Conservation (phyloP, 2,113 vertebrate species). For the Cercocebus atys region DNA sequence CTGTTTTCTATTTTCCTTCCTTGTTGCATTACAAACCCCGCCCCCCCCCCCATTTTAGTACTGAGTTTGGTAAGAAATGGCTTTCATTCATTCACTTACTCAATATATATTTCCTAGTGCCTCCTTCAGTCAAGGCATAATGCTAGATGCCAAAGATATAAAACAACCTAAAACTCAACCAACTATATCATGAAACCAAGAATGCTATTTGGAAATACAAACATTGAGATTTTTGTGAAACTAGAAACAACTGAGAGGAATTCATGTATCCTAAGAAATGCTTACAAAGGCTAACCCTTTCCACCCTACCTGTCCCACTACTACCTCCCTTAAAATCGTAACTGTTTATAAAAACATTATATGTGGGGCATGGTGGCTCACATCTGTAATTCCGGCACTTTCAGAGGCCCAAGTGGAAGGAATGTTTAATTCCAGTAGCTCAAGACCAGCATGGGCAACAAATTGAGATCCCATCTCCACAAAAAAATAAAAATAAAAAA, state of each 20-base stretch:
- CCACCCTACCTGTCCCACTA: background rate
- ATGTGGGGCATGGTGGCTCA: too few species aligned
- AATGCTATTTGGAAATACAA: constrained; percentile 11
- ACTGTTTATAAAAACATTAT: constrained; percentile 37
- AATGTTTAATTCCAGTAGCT: too few species aligned
- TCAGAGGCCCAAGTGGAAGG: too few species aligned
- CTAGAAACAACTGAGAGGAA: constrained; percentile 6
- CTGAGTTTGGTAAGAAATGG: background rate
- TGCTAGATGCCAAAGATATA: background rate
- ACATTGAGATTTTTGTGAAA: background rate
- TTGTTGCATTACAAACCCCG: background rate
- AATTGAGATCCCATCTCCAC: too few species aligned
- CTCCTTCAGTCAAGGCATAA: constrained; percentile 9
- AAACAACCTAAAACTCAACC: background rate
- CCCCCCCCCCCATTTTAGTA: background rate
- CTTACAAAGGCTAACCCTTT: background rate
- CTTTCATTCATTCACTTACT: constrained; percentile 19
- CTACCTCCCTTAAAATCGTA: background rate
- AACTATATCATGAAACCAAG: constrained; percentile 2
- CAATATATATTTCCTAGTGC: background rate
- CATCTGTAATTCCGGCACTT: too few species aligned
- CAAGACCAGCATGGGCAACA: too few species aligned
- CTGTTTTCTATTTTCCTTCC: background rate
- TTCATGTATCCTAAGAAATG: background rate
- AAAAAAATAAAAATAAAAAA: too few species aligned